phyloP scores from a whole-genome alignment of 1,140 invertebrate genomes.

The Macrostomum lignano region DNA sequence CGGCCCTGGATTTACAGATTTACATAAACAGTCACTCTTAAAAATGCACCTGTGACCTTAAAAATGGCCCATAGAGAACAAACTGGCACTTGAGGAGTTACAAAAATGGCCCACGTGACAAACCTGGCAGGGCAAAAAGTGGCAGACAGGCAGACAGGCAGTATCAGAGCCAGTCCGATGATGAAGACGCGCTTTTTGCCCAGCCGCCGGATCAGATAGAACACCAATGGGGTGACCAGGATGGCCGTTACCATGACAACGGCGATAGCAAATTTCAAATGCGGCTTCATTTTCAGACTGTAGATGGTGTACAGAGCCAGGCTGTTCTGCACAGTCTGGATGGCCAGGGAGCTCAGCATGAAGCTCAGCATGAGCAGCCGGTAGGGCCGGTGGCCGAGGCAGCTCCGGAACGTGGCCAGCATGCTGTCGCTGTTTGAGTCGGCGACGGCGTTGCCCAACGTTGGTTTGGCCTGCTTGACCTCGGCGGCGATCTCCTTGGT shows the following conservation, averaged over 20 bases:
- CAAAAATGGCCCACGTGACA: slow-evolving; percentile 12
- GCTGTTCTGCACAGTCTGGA: slow-evolving; percentile 20
- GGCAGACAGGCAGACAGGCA: slow-evolving; percentile 9
- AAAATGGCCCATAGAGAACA: too few relatives aligned
- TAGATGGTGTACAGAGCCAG: slow-evolving; percentile 17
- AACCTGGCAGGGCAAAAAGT: slow-evolving; percentile 12
- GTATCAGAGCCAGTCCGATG: slow-evolving; percentile 12
- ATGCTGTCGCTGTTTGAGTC: too few relatives aligned
- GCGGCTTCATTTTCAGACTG: slow-evolving; percentile 12
- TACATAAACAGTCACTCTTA: too few relatives aligned
- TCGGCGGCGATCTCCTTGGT: too few relatives aligned
- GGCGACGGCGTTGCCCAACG: too few relatives aligned
- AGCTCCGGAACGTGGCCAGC: too few relatives aligned
- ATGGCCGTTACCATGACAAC: slow-evolving; percentile 18
- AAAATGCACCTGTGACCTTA: too few relatives aligned
- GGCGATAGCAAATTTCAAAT: slow-evolving; percentile 15
- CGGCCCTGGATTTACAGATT: too few relatives aligned
- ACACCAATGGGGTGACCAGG: slow-evolving; percentile 16
- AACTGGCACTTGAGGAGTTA: too few relatives aligned
- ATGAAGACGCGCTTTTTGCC: slow-evolving; percentile 21
- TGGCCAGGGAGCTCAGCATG: too few relatives aligned
- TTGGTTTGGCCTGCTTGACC: too few relatives aligned
- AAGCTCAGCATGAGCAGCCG: slow-evolving; percentile 1
- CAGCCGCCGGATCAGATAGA: slow-evolving; percentile 11
- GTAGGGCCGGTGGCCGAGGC: too few relatives aligned